phyloP scores from a whole-genome alignment of 1,140 invertebrate species.

The Saccostrea cuccullata region DNA sequence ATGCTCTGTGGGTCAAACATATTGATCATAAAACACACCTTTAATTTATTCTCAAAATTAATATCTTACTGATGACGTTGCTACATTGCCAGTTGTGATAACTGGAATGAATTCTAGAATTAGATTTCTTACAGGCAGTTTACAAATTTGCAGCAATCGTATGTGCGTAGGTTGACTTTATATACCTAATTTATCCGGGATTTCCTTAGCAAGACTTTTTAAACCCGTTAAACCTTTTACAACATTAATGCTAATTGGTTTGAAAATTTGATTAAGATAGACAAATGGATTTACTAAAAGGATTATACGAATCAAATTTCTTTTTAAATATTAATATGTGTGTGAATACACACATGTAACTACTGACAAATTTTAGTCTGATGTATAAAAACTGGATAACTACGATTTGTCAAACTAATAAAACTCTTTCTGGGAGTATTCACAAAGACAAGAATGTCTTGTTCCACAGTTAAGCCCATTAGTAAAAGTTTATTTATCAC shows the following conservation, averaged over 20 bases:
- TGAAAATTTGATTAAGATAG: background rate
- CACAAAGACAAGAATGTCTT: slow-evolving; percentile 10
- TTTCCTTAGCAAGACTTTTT: background rate
- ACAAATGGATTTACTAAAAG: background rate
- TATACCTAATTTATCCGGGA: background rate
- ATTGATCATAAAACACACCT: too few species aligned
- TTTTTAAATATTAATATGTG: background rate
- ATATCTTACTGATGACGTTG: too few species aligned
- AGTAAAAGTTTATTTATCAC: slow-evolving; percentile 28
- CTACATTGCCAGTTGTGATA: background rate
- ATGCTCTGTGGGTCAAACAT: too few species aligned
- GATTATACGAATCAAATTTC: background rate
- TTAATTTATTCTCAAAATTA: too few species aligned
- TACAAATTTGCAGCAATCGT: background rate
- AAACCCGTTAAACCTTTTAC: background rate
- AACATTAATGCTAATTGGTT: background rate
- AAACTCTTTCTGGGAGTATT: background rate
- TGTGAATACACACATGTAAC: too few species aligned
- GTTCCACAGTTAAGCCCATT: slow-evolving; percentile 11
- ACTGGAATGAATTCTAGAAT: background rate
- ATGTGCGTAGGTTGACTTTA: background rate
- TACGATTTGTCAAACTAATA: too few species aligned
- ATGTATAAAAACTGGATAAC: too few species aligned
- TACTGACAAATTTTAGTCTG: too few species aligned
- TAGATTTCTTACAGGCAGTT: too few species aligned